These are phyloP conservation scores for Poeciliopsis infans DNA, from an alignment of 2,797 vertebrate genomes.

Conservation along the genomic window DNA sequence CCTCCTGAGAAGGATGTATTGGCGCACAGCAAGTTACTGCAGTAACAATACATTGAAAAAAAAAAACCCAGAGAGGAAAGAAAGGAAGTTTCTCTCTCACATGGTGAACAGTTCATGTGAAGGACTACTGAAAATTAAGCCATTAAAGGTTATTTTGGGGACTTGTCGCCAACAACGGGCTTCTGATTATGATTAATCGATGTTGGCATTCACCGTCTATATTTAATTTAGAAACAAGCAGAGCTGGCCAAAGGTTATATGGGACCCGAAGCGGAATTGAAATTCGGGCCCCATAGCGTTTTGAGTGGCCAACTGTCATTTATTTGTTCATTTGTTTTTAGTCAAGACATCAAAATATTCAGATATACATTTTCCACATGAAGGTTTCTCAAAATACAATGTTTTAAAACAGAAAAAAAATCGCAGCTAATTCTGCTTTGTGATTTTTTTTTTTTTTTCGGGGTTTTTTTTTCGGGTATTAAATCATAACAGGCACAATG, in stretches of 20 bases:
- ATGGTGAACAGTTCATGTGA: neutral
- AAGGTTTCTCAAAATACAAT: neutral
- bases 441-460: no score
- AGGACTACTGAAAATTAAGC: neutral
- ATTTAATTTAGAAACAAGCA: neutral
- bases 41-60: neutral
- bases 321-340: neutral
- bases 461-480: no score
- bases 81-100: neutral
- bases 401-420: neutral
- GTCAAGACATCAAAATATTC: no score
- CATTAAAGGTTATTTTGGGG: neutral
- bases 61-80: neutral
- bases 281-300: neutral
- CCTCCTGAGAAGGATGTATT: neutral
- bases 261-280: neutral
- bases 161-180: neutral
- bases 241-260: neutral
- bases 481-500: neutral
- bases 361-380: neutral
- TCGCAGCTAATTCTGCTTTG: neutral
- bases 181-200: constrained; percentile 13
- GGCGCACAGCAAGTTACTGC: no score
- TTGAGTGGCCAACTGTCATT: neutral
- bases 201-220: neutral